phyloP scores from a whole-genome alignment of 2,888 invertebrate genomes.

The Listrodromus nycthemerus region DNA sequence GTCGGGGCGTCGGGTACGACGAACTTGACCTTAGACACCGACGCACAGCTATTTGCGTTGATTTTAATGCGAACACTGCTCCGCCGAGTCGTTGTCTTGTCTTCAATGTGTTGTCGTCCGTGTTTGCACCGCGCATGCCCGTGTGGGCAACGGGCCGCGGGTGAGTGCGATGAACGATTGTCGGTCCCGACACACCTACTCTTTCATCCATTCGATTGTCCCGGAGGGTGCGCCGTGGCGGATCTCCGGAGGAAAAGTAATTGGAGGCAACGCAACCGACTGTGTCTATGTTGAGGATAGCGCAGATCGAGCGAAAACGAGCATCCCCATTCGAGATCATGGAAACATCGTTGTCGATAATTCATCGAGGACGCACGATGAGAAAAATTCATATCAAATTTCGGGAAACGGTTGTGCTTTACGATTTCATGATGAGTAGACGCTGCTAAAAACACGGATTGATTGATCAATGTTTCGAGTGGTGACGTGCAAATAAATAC shows the following conservation, averaged over 20 bases:
- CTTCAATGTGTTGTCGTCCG: neutral
- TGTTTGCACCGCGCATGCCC: neutral
- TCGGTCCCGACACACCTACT: neutral
- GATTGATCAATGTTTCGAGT: no score
- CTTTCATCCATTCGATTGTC: conserved; percentile 41
- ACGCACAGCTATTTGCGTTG: conserved; percentile 52
- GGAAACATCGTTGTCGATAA: neutral
- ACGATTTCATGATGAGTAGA: neutral
- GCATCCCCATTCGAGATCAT: conserved; percentile 12
- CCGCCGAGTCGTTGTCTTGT: conserved; percentile 39
- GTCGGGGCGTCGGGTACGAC: conserved; percentile 28
- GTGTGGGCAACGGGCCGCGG: conserved; percentile 31
- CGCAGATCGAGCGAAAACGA: conserved; percentile 10
- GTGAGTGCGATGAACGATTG: conserved; percentile 56
- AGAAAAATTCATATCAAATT: neutral
- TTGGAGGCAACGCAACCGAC: neutral
- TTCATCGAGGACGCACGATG: conserved; percentile 1
- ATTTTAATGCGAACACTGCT: conserved; percentile 53
- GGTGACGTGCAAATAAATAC: no score
- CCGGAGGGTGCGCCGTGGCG: neutral
- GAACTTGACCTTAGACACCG: conserved; percentile 60
- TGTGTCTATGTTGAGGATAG: neutral
- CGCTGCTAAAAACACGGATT: no score
- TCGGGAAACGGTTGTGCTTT: neutral
- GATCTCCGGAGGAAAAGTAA: conserved; percentile 11